Evolutionary conservation across 2,797 vertebrate genomes (phyloP).

Genomic region (Rachycentron canadum): DNA sequence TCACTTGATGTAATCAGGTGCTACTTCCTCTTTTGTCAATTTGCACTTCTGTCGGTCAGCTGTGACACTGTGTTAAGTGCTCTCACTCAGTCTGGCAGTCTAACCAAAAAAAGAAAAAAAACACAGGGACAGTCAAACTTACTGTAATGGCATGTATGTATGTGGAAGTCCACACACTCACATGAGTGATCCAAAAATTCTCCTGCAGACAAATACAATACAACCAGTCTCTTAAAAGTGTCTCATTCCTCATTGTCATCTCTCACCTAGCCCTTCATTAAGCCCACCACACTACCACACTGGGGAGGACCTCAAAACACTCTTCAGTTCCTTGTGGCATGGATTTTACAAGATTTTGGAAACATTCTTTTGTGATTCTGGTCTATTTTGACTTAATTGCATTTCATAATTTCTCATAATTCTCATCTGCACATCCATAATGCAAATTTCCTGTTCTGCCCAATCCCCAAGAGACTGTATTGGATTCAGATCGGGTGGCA

Average conservation of each 20-base stretch:
- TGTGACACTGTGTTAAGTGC: conserved; percentile 24
- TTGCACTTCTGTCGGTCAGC: conserved; percentile 60
- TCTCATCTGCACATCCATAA: no score
- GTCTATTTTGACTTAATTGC: background rate
- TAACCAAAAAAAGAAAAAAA: background rate
- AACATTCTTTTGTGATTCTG: background rate
- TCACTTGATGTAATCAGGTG: conserved; percentile 76
- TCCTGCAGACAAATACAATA: background rate
- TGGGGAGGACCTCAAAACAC: background rate
- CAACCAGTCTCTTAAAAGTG: background rate
- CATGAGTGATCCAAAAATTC: background rate
- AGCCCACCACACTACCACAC: background rate
- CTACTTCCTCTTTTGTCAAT: conserved; percentile 69
- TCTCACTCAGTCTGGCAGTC: conserved; percentile 10
- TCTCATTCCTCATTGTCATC: background rate
- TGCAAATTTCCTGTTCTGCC: background rate
- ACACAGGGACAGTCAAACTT: background rate
- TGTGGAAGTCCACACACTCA: background rate
- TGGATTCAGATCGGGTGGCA: background rate
- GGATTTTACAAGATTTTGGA: background rate
- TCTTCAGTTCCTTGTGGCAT: background rate
- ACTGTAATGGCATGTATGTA: background rate
- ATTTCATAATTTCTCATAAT: background rate
- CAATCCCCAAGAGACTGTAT: background rate
- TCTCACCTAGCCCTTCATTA: background rate